Evolutionary conservation across 2,113 vertebrate genomes (phyloP).

Genomic region (Pungitius pungitius): DNA sequence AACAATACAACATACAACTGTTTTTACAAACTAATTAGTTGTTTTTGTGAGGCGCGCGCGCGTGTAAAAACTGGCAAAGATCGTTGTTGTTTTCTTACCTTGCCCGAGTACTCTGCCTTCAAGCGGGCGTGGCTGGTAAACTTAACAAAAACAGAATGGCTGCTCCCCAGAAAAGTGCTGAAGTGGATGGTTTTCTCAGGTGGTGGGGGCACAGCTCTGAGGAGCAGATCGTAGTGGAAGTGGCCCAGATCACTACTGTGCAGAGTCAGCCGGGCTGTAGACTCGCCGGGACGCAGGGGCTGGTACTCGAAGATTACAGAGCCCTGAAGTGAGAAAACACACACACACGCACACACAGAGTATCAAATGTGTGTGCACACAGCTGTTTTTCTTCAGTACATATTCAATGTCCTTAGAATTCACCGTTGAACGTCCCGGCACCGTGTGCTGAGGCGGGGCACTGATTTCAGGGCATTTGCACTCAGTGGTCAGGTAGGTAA

Average conservation of each 20-base stretch:
- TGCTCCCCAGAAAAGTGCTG: conserved; percentile 81
- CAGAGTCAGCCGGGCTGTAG: conserved; percentile 75
- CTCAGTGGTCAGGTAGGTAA: conserved; percentile 77
- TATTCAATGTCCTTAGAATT: not conserved
- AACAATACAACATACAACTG: not conserved
- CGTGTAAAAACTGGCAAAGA: not conserved
- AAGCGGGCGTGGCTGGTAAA: conserved; percentile 83
- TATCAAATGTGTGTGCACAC: not conserved
- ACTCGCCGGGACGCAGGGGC: conserved; percentile 82
- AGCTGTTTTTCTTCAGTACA: not conserved
- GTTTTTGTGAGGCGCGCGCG: not conserved
- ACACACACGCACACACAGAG: not conserved
- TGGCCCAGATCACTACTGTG: conserved; percentile 80
- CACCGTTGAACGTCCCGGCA: conserved; percentile 86
- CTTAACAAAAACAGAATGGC: conserved; percentile 76
- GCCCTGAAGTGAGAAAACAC: conserved; percentile 66
- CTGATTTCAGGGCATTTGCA: conserved; percentile 82
- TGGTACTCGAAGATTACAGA: conserved; percentile 85
- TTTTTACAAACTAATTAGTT: not conserved
- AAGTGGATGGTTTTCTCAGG: conserved; percentile 84
- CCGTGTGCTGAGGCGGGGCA: conserved; percentile 78
- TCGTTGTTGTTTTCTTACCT: conserved; percentile 70
- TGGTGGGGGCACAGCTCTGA: conserved; percentile 77
- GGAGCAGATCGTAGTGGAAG: conserved; percentile 84
- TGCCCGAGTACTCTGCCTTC: conserved; percentile 83